These are phyloP conservation scores for Cryptocephalus primarius DNA, from an alignment of 2,888 invertebrate genomes.

Conservation along the genomic window DNA sequence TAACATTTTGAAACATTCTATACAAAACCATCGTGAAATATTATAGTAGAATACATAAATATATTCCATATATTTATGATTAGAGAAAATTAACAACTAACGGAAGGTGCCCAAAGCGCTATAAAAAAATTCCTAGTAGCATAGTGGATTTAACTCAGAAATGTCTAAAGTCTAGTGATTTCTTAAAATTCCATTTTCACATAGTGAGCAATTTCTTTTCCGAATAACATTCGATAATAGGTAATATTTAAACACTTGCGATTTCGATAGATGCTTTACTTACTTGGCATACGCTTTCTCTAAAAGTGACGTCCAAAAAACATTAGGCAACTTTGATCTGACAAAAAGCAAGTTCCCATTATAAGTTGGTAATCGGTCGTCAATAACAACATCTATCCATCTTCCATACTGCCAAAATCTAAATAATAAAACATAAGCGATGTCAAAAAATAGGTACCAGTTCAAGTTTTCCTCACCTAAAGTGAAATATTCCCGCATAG, in stretches of 20 bases:
- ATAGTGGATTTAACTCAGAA: no score
- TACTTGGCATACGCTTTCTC: conserved; percentile 91
- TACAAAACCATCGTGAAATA: no score
- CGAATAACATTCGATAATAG: no score
- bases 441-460: not conserved
- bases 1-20: no score
- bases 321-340: conserved; percentile 71
- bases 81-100: not conserved
- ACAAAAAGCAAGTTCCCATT: conserved; percentile 73
- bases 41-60: no score
- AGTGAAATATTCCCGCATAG: conserved; percentile 91
- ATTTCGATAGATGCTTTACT: conserved; percentile 8
- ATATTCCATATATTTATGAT: no score
- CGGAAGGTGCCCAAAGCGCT: no score
- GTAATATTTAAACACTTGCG: no score
- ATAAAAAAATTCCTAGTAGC: no score
- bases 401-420: conserved; percentile 89
- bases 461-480: conserved; percentile 46
- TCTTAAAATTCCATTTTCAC: no score
- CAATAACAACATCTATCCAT: conserved; percentile 87
- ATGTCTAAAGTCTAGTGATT: no score
- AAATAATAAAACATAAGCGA: not conserved
- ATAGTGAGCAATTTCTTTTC: no score
- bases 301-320: conserved; percentile 88
- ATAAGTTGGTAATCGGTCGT: conserved; percentile 79